These are phyloP conservation scores for Mya arenaria DNA, from an alignment of 1,140 invertebrate genomes.

Conservation along the genomic window DNA sequence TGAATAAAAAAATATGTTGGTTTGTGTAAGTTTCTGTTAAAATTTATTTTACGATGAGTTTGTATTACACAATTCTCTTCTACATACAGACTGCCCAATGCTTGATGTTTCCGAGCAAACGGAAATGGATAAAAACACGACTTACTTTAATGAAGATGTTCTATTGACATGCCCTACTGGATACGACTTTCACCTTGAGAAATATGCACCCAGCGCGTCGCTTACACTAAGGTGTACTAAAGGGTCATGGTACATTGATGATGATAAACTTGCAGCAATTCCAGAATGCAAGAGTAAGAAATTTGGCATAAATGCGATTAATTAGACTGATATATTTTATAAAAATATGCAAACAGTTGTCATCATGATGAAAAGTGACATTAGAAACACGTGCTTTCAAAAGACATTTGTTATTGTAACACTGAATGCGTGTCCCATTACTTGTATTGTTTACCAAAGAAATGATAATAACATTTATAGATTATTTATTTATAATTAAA, in stretches of 20 bases:
- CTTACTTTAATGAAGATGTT: conserved; percentile 1
- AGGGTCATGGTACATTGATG: conserved; percentile 6
- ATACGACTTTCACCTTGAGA: conserved; percentile 13
- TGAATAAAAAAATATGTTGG: neutral
- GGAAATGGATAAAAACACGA: neutral
- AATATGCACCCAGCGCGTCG: neutral
- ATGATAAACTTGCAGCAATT: neutral
- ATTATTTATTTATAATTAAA: too few relatives aligned
- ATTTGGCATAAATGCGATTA: neutral
- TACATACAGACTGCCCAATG: conserved; percentile 16
- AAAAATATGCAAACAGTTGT: neutral
- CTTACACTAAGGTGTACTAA: conserved; percentile 1
- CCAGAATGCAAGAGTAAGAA: conserved; percentile 27
- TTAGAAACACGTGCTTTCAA: too few relatives aligned
- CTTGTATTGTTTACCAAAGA: too few relatives aligned
- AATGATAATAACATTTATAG: too few relatives aligned
- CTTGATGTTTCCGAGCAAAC: conserved; percentile 5
- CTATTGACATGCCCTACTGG: conserved; percentile 11
- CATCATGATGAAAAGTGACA: neutral
- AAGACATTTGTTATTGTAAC: too few relatives aligned
- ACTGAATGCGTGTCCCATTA: too few relatives aligned
- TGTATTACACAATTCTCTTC: neutral
- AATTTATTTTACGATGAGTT: neutral
- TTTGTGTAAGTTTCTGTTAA: neutral
- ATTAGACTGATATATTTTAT: neutral